Evolutionary conservation across 2,113 vertebrate species (phyloP).

Genomic region (Amblyornis subalaris): DNA sequence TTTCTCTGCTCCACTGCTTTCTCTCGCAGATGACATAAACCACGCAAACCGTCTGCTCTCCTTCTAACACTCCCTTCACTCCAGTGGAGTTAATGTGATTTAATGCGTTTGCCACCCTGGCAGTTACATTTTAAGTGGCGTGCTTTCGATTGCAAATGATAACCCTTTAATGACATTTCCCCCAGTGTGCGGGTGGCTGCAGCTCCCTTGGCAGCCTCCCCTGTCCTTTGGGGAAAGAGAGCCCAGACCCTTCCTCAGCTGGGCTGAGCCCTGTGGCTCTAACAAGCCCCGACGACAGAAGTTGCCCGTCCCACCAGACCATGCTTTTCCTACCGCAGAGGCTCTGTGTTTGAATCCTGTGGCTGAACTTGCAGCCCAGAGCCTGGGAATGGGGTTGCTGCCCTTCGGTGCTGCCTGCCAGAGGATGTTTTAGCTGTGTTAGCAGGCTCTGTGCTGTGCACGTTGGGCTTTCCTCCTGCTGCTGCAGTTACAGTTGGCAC

Average conservation of each 20-base stretch:
- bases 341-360: background rate
- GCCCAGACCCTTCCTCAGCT: background rate
- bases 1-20: conserved; percentile 2
- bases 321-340: background rate
- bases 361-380: background rate
- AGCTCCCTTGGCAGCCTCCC: background rate
- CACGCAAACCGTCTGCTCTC: background rate
- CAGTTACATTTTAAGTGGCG: background rate
- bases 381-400: background rate
- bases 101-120: background rate
- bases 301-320: background rate
- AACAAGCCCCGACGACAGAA: background rate
- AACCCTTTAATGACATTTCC: background rate
- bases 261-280: background rate
- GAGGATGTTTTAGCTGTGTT: background rate
- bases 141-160: background rate
- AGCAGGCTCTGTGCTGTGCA: background rate
- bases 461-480: background rate
- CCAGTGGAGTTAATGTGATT: conserved; percentile 1
- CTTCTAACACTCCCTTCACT: background rate
- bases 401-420: background rate
- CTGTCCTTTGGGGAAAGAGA: background rate
- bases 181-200: rapidly evolving
- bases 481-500: conserved; percentile 18
- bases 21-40: background rate